These are phyloP conservation scores for Lepilemur septentrionalis DNA, from an alignment of 2,797 vertebrate genomes.

Conservation along the genomic window DNA sequence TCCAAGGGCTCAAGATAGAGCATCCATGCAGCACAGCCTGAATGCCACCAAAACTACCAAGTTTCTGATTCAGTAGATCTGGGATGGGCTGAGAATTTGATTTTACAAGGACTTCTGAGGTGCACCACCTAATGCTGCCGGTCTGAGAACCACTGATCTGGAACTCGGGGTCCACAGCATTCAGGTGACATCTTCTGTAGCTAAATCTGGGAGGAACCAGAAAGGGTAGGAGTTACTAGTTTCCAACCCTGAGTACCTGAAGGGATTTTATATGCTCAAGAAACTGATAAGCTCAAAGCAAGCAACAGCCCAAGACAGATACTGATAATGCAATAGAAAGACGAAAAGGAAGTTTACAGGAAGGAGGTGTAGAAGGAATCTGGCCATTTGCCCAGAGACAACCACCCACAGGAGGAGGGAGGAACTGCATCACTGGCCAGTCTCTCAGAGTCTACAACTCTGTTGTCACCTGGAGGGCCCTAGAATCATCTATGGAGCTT, in stretches of 20 bases:
- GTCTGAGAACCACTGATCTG: background rate
- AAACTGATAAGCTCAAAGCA: background rate
- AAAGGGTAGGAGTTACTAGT: background rate
- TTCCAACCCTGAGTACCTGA: background rate
- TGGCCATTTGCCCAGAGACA: background rate
- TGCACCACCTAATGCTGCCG: background rate
- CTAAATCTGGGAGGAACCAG: background rate
- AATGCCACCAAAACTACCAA: background rate
- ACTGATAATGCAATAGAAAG: background rate
- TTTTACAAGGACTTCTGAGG: background rate
- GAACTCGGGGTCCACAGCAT: background rate
- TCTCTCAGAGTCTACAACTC: background rate
- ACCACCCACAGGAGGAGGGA: background rate
- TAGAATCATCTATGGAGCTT: background rate
- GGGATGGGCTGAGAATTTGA: background rate
- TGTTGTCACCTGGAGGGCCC: background rate
- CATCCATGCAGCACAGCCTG: background rate
- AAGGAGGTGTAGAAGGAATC: background rate
- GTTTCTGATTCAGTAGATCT: background rate
- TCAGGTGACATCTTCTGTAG: background rate
- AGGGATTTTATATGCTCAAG: background rate
- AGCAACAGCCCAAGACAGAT: background rate
- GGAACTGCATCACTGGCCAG: background rate
- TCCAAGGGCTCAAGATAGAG: background rate
- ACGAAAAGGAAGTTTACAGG: background rate